phyloP scores from a whole-genome alignment of 2,888 invertebrate genomes.

The Lepidonotus clava region DNA sequence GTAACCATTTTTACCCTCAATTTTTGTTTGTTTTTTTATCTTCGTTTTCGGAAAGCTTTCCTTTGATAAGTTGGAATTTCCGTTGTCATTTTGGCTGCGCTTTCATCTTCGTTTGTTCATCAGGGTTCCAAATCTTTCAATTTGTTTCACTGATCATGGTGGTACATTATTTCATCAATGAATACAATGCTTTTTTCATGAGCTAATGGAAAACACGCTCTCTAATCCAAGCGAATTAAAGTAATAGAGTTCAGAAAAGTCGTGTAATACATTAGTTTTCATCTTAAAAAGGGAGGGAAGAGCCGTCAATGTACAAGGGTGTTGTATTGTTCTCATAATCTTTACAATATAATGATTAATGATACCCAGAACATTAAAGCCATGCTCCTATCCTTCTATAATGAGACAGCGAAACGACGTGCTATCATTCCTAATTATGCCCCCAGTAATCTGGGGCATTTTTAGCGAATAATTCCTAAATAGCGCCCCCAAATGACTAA shows the following conservation, averaged over 20 bases:
- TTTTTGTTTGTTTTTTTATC: too few relatives aligned
- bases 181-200: background rate
- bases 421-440: background rate
- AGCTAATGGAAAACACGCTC: background rate
- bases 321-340: slow-evolving; percentile 1
- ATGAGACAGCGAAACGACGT: background rate
- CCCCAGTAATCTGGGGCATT: background rate
- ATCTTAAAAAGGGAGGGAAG: background rate
- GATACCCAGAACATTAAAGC: background rate
- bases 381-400: too few relatives aligned
- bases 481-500: slow-evolving; percentile 3
- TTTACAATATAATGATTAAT: too few relatives aligned
- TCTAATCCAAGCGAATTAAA: background rate
- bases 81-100: too few relatives aligned
- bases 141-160: too few relatives aligned
- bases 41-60: too few relatives aligned
- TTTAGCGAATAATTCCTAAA: background rate
- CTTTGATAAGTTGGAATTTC: too few relatives aligned
- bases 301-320: too few relatives aligned
- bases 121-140: too few relatives aligned
- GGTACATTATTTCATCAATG: too few relatives aligned
- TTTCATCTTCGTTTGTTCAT: too few relatives aligned
- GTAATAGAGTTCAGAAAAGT: background rate
- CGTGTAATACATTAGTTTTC: background rate
- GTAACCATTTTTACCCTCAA: too few relatives aligned